Evolutionary conservation across 2,888 invertebrate genomes (phyloP).

Genomic region (Clusia tigrina): DNA sequence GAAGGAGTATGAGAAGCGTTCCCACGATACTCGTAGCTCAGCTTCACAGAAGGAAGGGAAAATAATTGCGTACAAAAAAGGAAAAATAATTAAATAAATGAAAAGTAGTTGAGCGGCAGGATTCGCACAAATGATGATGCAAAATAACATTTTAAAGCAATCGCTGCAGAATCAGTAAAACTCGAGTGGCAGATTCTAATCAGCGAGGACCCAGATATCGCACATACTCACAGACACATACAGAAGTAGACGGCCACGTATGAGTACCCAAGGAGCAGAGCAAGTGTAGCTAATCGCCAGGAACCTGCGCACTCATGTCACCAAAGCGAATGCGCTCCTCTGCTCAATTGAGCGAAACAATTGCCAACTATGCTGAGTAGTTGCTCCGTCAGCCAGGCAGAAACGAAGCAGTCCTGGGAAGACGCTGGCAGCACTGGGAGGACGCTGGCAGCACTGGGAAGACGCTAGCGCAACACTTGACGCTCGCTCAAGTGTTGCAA

Average conservation of each 20-base stretch:
- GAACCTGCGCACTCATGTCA: slow-evolving; percentile 9
- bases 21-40: slow-evolving; percentile 43
- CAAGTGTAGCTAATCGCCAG: no score
- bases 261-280: no score
- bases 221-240: no score
- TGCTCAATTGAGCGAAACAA: slow-evolving; percentile 20
- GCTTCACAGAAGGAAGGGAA: slow-evolving; percentile 26
- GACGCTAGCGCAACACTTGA: no score
- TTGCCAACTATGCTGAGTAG: background rate
- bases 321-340: slow-evolving; percentile 44
- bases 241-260: no score
- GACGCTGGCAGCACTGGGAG: no score
- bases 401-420: background rate
- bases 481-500: no score
- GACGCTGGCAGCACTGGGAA: no score
- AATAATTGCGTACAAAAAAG: slow-evolving; percentile 29
- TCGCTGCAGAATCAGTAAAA: no score
- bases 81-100: background rate
- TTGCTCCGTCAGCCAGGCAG: no score
- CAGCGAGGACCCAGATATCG: background rate
- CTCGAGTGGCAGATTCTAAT: no score
- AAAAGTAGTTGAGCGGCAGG: slow-evolving; percentile 15
- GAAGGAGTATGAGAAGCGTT: slow-evolving; percentile 30
- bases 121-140: slow-evolving; percentile 28
- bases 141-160: slow-evolving; percentile 30